Evolutionary conservation across 2,113 vertebrate species (phyloP).

Genomic region (Dermatemys mawii): DNA sequence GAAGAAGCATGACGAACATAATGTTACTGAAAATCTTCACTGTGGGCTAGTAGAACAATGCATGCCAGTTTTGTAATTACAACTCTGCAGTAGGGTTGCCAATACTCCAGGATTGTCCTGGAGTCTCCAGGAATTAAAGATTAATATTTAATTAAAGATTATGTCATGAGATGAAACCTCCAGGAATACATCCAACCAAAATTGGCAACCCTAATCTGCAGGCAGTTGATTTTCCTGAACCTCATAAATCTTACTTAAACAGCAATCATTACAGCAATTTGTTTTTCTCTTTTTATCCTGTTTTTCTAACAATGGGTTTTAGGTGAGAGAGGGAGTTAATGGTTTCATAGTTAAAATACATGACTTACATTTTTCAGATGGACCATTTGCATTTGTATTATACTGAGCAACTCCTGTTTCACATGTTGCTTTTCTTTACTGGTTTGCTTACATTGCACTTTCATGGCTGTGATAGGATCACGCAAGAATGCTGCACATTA

Average conservation of each 20-base stretch:
- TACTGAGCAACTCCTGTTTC: not conserved
- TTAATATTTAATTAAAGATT: not conserved
- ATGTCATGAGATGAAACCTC: not conserved
- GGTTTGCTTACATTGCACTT: not conserved
- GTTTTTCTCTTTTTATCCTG: not conserved
- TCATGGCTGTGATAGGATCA: fast-evolving
- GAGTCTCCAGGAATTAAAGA: not conserved
- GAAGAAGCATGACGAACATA: not conserved
- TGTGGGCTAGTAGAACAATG: not conserved
- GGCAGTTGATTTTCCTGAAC: fast-evolving
- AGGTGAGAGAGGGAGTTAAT: fast-evolving
- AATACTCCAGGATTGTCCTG: not conserved
- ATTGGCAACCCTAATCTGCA: not conserved
- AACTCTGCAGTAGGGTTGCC: not conserved
- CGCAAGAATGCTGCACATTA: not conserved
- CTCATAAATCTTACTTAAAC: not conserved
- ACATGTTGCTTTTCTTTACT: not conserved
- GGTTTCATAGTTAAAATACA: not conserved
- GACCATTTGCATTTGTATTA: fast-evolving
- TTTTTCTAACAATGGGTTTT: not conserved
- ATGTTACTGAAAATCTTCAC: not conserved
- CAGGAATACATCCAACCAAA: not conserved
- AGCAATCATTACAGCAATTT: fast-evolving
- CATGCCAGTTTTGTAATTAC: fast-evolving
- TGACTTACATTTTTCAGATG: not conserved